These are phyloP conservation scores for Gryllus longicercus DNA, from an alignment of 2,888 invertebrate species.

Conservation along the genomic window DNA sequence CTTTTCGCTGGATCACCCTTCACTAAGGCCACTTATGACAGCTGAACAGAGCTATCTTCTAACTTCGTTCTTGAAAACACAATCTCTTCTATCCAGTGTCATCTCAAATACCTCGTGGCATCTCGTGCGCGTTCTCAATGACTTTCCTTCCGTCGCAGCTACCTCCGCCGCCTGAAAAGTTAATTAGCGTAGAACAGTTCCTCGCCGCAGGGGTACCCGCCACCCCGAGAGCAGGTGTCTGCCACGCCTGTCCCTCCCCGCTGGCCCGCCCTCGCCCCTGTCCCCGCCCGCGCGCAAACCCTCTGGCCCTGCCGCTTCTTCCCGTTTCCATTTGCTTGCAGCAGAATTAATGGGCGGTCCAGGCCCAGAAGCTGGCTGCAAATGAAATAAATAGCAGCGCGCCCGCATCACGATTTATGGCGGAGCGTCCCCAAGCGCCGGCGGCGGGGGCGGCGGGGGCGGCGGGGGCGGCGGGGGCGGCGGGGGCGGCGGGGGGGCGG, in stretches of 20 bases:
- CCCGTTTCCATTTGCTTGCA: not conserved
- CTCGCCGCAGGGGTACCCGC: not conserved
- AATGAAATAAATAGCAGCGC: conserved; percentile 9
- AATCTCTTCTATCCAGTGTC: no score
- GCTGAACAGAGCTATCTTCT: no score
- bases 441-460: not conserved
- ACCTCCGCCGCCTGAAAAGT: not conserved
- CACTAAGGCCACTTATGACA: no score
- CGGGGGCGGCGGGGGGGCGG: not conserved
- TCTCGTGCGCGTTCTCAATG: no score
- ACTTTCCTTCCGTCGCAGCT: not conserved
- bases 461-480: not conserved
- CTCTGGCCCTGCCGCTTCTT: not conserved
- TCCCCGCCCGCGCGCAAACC: not conserved
- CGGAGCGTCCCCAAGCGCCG: not conserved
- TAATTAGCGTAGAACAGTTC: not conserved
- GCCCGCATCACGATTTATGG: not conserved
- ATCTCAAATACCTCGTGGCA: no score
- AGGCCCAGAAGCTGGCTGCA: conserved; percentile 17
- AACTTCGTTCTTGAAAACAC: no score
- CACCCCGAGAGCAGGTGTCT: no score
- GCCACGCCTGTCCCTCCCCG: no score
- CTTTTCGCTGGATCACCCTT: no score
- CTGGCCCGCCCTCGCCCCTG: not conserved
- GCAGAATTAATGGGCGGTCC: not conserved